Conservation (phyloP, 2,113 vertebrate genomes). For the Perccottus glenii region DNA sequence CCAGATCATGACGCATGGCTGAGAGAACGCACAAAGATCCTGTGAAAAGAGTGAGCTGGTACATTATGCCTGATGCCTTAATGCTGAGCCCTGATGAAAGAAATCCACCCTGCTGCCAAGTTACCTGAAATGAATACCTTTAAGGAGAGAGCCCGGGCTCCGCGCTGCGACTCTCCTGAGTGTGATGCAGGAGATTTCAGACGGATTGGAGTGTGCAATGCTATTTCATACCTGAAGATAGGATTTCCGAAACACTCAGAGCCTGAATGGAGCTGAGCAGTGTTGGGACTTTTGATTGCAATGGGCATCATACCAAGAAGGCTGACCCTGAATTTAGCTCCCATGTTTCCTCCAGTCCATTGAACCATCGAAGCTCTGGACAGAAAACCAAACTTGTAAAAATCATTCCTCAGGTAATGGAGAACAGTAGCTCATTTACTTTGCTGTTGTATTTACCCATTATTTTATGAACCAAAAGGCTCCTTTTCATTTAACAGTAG, state of each 20-base stretch:
- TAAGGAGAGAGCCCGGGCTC: slow-evolving; percentile 43
- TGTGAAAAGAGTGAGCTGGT: slow-evolving; percentile 46
- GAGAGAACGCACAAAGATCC: slow-evolving; percentile 52
- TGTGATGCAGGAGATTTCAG: slow-evolving; percentile 45
- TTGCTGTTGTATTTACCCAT: too few relatives aligned
- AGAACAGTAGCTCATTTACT: too few relatives aligned
- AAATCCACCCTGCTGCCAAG: slow-evolving; percentile 57
- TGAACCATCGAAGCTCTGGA: slow-evolving; percentile 13
- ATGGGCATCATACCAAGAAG: slow-evolving; percentile 32
- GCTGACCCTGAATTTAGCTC: slow-evolving; percentile 26
- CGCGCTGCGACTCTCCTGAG: slow-evolving; percentile 37
- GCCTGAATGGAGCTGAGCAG: slow-evolving; percentile 29
- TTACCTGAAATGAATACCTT: slow-evolving; percentile 67
- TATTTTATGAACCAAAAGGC: too few relatives aligned
- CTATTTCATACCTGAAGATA: slow-evolving; percentile 42
- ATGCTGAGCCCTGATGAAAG: slow-evolving; percentile 65
- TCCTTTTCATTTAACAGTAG: background rate
- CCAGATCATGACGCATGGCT: slow-evolving; percentile 33
- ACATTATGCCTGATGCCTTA: slow-evolving; percentile 57
- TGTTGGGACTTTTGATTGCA: slow-evolving; percentile 54
- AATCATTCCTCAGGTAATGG: too few relatives aligned
- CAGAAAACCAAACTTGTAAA: background rate
- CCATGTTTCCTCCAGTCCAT: slow-evolving; percentile 5
- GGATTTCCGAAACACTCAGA: slow-evolving; percentile 35
- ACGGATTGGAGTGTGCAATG: slow-evolving; percentile 33